Base-by-base conservation (phyloP, 2,888 invertebrate species). In the Rhynchonema sp. region DNA sequence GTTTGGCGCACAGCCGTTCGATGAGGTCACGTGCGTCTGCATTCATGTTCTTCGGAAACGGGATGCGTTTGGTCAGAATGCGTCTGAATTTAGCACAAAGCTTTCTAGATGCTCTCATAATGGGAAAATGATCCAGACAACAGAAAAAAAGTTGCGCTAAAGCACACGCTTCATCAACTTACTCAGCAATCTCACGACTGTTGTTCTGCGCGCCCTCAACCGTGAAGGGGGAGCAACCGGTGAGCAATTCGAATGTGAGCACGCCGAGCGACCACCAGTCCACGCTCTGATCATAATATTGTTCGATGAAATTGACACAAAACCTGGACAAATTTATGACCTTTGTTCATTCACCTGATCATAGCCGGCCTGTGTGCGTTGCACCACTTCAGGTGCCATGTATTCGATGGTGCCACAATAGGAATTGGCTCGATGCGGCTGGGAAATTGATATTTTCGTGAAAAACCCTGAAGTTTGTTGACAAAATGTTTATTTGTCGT, bases 241-340 rank as follows among this genome's bases (percentile, higher is more conserved):
- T 94, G 59, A 96, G 78, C 54, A 96, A 81, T 77, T 96, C 94
- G 79, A 92, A 96, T 0, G 91, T 88, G 55, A 96, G 78, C 1
- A 96, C 92, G 9, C 92, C 92, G 9, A 94, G 85, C 94, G 85
- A 30, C 96, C 96, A 96, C 94, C 94, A 96, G 78, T 96, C 96
- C 6, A 92, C 94, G 57, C 90, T 87, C 85, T 88, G 79, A 2
- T 52, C 46, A 46, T 46, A 46, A 46, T 46, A 46, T 46, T 46
- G 13, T 17, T 22, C 46, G 13, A 13, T 22, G 46, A 46, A 17
- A 46, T 46, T 46, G 46, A 13, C 13, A 46, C 22, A 46, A 22
- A 46, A 46, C 13, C 13, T 17, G 46, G 22, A 13, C n/a, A n/a
- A n/a, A n/a, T n/a, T n/a, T n/a, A n/a, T n/a, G n/a, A n/a, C n/a